Evolutionary conservation across 2,113 vertebrate species (phyloP), one percentile per base, ranked within the genome.

Genomic region (Hemiprocne comata): DNA sequence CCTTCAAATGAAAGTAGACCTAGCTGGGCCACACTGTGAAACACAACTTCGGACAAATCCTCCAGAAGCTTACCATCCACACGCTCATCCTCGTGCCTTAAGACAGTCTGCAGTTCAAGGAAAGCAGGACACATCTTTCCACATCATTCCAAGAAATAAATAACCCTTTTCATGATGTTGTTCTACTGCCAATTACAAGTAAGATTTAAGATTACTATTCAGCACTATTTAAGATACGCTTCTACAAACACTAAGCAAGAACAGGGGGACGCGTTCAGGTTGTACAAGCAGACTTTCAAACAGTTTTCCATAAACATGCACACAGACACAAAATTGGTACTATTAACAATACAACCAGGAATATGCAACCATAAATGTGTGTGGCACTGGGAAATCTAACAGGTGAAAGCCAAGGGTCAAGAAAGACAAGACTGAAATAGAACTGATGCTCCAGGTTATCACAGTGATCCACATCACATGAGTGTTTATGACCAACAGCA

Each of bases 61-160:
- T 81, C 28, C 57, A 85, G 51, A 65, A 66, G 33, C 14, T 76
- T 21, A 53, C 64, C 58, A 25, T 38, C 67, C 42, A 38, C 18
- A 55, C 0, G 2, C 10, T 70, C 33, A 58, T 36, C 28, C 34
- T 46, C 26, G 44, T 0, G 0, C 55, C 69, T 72, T 70, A 66
- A 77, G 40, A 78, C 31, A 62, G 11, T 7, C 26, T 88, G 50
- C 61, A 66, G 18, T n/a, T 61, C 55, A 80, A 74, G 80, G 50
- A 51, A 60, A 83, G 40, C 31, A 89, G 46, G 36, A 79, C 4
- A 5, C 19, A 58, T 48, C 36, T 95, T 74, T 54, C 75, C 55
- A 48, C 36, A 89, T 79, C 7, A 50, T 55, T 81, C 38, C 38
- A 50, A 90, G 70, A 65, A 57, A 17, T 11, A 72, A 67, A 10